These are phyloP conservation scores for Syngnathus typhle DNA, from an alignment of 2,113 vertebrate species.

Conservation along the genomic window DNA sequence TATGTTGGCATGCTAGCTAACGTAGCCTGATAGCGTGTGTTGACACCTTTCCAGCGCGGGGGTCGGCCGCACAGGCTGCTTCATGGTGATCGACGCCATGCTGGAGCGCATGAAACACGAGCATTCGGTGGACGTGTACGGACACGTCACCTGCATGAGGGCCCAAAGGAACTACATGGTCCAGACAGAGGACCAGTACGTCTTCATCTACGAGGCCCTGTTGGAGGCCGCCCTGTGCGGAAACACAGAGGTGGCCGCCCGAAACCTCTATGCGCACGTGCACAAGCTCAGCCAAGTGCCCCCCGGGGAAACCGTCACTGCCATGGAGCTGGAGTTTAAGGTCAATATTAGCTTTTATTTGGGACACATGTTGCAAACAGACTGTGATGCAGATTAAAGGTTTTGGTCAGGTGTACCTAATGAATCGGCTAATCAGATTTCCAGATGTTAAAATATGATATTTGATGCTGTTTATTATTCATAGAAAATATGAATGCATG, in stretches of 20 bases:
- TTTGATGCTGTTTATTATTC: background rate
- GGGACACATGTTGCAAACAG: too few species aligned
- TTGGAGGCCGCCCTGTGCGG: conserved; percentile 86
- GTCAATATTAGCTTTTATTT: conserved; percentile 50
- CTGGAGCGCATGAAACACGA: conserved; percentile 92
- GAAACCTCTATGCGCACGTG: conserved; percentile 88
- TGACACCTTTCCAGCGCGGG: conserved; percentile 73
- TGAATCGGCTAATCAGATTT: background rate
- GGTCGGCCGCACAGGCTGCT: conserved; percentile 90
- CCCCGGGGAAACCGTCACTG: conserved; percentile 80
- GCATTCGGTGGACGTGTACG: conserved; percentile 90
- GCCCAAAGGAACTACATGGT: conserved; percentile 99
- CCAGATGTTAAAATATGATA: background rate
- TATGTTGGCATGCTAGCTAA: background rate
- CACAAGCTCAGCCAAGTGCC: conserved; percentile 87
- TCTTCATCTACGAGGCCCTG: conserved; percentile 93
- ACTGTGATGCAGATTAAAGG: background rate
- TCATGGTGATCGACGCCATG: conserved; percentile 93
- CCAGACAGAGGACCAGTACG: conserved; percentile 95
- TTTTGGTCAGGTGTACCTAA: background rate
- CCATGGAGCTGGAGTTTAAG: conserved; percentile 97
- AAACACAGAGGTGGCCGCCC: conserved; percentile 85
- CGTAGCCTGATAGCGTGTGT: background rate
- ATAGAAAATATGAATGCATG: background rate
- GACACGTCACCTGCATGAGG: conserved; percentile 93